phyloP scores from a whole-genome alignment of 2,888 invertebrate species.

The Brenthis ino region DNA sequence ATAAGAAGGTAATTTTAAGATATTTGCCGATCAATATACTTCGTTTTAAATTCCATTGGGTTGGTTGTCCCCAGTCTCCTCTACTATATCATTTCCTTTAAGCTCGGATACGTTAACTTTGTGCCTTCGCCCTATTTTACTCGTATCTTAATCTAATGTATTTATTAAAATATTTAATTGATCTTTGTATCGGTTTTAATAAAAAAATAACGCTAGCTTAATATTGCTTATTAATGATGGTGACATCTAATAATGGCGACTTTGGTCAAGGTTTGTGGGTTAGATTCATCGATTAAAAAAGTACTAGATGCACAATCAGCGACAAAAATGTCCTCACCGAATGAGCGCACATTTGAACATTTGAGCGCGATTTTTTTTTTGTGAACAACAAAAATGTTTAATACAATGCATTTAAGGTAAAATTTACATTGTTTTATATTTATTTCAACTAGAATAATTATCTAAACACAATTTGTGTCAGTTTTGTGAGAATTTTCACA shows the following conservation, averaged over 20 bases:
- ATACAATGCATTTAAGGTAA: no score
- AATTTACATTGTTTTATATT: no score
- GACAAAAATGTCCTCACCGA: no score
- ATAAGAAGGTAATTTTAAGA: no score
- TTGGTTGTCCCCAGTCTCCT: slow-evolving; percentile 17
- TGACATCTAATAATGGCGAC: background rate
- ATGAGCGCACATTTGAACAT: no score
- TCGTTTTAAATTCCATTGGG: background rate
- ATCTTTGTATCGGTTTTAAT: background rate
- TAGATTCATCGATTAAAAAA: background rate
- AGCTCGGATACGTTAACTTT: slow-evolving; percentile 37
- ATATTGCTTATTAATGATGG: background rate
- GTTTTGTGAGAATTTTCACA: no score
- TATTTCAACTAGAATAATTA: no score
- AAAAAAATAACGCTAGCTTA: slow-evolving; percentile 1
- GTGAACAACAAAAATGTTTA: no score
- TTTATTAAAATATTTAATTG: slow-evolving; percentile 19
- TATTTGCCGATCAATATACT: no score
- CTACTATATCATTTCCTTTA: slow-evolving; percentile 21
- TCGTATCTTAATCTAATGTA: slow-evolving; percentile 28
- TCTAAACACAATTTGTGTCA: no score
- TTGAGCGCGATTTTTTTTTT: no score
- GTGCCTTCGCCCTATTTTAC: slow-evolving; percentile 37
- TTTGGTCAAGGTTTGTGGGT: background rate
- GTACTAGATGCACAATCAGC: background rate